A percentile compares a stretch with the other conserved stretches of the same genome.
Conservation (phyloP, 1,140 invertebrate genomes). For the Rhizoglyphus robini region DNA sequence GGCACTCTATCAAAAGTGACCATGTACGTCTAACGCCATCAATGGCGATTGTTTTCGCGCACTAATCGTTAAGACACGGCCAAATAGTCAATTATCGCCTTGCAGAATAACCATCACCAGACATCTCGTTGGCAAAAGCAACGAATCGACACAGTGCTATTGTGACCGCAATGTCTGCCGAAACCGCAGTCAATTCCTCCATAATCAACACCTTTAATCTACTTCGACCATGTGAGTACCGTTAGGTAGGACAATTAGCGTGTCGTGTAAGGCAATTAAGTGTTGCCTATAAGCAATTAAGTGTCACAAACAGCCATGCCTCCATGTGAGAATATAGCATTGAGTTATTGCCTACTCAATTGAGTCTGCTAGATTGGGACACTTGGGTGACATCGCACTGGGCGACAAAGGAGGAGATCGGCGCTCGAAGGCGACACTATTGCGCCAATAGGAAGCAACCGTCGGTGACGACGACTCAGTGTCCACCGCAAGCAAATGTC, state of each 20-base stretch:
- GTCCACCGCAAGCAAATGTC: neutral
- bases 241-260: neutral
- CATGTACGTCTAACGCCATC: too few relatives aligned
- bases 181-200: constrained; percentile 5
- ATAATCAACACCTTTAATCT: constrained; percentile 7
- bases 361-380: neutral
- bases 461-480: neutral
- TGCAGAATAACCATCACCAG: too few relatives aligned
- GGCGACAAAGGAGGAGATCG: neutral
- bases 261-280: neutral
- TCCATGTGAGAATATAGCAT: neutral
- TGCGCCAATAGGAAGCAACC: neutral
- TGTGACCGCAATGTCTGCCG: neutral
- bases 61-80: too few relatives aligned
- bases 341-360: too few relatives aligned
- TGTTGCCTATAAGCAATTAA: neutral
- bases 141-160: neutral
- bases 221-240: neutral
- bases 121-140: neutral
- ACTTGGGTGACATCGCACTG: neutral
- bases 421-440: neutral
- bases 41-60: too few relatives aligned
- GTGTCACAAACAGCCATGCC: neutral
- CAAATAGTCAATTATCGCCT: too few relatives aligned
- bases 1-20: too few relatives aligned